Conservation (phyloP, 2,888 invertebrate genomes). For the Endomychus coccineus region DNA sequence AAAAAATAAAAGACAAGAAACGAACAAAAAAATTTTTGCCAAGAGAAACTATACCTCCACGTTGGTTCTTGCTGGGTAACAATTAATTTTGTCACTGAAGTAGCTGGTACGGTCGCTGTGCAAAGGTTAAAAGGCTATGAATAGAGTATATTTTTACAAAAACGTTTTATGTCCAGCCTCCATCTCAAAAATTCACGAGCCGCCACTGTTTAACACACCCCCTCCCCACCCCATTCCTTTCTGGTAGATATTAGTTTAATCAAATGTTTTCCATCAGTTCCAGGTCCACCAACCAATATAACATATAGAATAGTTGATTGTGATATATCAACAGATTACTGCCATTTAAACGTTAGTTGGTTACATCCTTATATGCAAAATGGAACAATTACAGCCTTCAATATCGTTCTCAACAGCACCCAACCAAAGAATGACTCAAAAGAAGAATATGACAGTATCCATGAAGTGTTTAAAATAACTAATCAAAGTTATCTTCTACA, state of each 20-base stretch:
- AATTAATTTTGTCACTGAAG: too few relatives aligned
- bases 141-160: too few relatives aligned
- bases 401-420: conserved; percentile 31
- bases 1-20: too few relatives aligned
- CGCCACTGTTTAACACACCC: too few relatives aligned
- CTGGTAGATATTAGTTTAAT: background rate
- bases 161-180: too few relatives aligned
- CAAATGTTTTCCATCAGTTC: conserved; percentile 27
- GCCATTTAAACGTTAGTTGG: conserved; percentile 37
- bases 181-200: too few relatives aligned
- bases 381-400: conserved; percentile 34
- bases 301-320: conserved; percentile 34
- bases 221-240: background rate
- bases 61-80: too few relatives aligned
- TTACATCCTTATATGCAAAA: conserved; percentile 36
- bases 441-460: conserved; percentile 25
- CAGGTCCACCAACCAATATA: conserved; percentile 31
- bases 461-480: conserved; percentile 30
- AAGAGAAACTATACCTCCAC: too few relatives aligned
- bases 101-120: too few relatives aligned
- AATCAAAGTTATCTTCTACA: conserved; percentile 28
- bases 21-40: too few relatives aligned
- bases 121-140: too few relatives aligned
- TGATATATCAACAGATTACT: conserved; percentile 27
- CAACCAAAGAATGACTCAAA: conserved; percentile 20